Percentiles rank a stretch among this genome's conserved stretches.
phyloP scores from a whole-genome alignment of 2,113 vertebrate species.

The Gambusia holbrooki region DNA sequence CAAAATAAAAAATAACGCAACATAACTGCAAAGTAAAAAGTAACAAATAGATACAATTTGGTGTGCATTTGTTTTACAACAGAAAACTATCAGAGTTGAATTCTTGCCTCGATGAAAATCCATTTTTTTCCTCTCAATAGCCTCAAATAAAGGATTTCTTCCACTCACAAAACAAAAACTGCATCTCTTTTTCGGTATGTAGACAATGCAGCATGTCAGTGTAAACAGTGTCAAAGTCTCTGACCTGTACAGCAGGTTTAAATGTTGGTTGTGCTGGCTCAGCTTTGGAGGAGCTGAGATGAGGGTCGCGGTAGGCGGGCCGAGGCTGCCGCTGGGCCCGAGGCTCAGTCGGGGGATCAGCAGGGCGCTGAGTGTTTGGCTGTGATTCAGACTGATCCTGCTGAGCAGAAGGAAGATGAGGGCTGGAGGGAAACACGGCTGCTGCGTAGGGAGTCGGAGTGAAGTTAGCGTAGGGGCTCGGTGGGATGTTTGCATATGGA shows the following conservation, averaged over 20 bases:
- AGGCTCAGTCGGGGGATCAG: conserved; percentile 7
- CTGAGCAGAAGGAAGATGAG: conserved; percentile 37
- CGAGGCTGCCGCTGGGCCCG: conserved; percentile 6
- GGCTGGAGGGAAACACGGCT: conserved; percentile 32
- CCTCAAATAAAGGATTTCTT: conserved; percentile 3
- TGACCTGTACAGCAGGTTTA: conserved; percentile 52
- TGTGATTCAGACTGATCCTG: conserved; percentile 28
- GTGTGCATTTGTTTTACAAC: neutral
- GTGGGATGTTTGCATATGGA: conserved; percentile 71
- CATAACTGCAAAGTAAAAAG: neutral
- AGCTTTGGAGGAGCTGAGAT: conserved; percentile 15
- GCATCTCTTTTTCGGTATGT: neutral
- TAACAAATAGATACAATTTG: neutral
- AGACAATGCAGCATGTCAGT: neutral
- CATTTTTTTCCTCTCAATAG: neutral
- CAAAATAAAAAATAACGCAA: neutral
- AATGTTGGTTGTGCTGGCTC: conserved; percentile 22
- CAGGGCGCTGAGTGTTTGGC: conserved; percentile 16
- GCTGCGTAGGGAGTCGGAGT: conserved; percentile 54
- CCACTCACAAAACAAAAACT: neutral
- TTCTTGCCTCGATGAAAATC: neutral
- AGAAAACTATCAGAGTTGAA: conserved; percentile 7
- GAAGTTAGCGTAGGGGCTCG: conserved; percentile 74
- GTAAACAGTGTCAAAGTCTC: conserved; percentile 41
- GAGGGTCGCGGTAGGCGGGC: neutral